A percentile compares a stretch with the other conserved stretches of the same genome.
Conservation (phyloP, 2,888 invertebrate species). For the Dendrolimus pini region DNA sequence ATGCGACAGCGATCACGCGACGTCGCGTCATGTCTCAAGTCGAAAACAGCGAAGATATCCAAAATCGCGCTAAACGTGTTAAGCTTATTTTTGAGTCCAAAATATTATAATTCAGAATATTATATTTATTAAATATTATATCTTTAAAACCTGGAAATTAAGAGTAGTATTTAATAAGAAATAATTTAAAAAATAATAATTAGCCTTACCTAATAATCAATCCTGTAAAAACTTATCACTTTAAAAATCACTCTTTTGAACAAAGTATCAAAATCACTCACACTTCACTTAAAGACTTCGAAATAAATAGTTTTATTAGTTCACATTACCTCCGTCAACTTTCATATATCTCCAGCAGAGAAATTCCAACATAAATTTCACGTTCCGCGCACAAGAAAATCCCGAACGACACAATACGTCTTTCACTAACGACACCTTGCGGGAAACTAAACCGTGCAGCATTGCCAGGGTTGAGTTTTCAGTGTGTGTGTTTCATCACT, state of each 20-base stretch:
- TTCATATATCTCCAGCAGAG: no score
- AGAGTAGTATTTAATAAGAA: no score
- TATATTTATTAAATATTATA: no score
- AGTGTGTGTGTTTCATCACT: slow-evolving; percentile 39
- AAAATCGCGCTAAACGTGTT: no score
- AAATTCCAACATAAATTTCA: background rate
- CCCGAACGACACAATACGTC: slow-evolving; percentile 14
- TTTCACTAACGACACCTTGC: slow-evolving; percentile 21
- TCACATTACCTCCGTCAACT: background rate
- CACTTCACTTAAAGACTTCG: background rate
- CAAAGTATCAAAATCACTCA: background rate
- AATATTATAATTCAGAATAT: no score
- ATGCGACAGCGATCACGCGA: no score
- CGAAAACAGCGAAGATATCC: no score
- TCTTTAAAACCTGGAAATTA: no score
- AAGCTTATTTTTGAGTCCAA: no score
- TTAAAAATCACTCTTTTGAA: background rate
- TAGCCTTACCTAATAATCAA: background rate
- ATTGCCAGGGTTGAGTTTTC: slow-evolving; percentile 43
- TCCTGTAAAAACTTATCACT: background rate
- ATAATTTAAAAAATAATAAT: background rate
- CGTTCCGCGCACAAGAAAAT: background rate
- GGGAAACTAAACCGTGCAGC: slow-evolving; percentile 37
- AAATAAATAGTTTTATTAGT: background rate
- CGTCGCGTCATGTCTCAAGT: no score